phyloP scores from a whole-genome alignment of 1,140 invertebrate genomes.

The Formica selysi region DNA sequence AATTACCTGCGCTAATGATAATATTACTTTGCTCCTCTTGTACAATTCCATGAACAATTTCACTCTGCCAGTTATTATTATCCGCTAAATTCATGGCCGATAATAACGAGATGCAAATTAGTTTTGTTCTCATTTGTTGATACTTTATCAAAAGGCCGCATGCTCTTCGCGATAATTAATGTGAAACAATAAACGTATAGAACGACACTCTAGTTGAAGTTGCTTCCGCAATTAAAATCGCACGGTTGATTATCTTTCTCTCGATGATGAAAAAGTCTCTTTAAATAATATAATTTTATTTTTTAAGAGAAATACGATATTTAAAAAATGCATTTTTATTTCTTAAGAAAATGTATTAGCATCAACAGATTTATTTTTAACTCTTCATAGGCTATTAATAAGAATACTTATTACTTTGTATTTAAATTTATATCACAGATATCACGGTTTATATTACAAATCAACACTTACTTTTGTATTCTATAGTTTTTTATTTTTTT shows the following conservation, averaged over 20 bases:
- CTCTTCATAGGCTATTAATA: too few relatives aligned
- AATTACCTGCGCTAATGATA: slow-evolving; percentile 32
- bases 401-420: slow-evolving; percentile 5
- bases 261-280: too few relatives aligned
- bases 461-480: background rate
- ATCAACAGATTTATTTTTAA: too few relatives aligned
- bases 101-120: slow-evolving; percentile 29
- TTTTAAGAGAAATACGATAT: background rate
- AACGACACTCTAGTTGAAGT: background rate
- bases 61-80: background rate
- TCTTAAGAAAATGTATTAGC: too few relatives aligned
- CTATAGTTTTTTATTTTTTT: background rate
- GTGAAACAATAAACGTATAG: background rate
- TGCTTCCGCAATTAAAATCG: too few relatives aligned
- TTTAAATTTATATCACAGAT: background rate
- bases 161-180: background rate
- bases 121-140: background rate
- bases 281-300: too few relatives aligned
- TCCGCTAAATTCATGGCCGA: background rate
- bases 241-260: too few relatives aligned
- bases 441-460: background rate
- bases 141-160: background rate
- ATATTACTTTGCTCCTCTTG: slow-evolving; percentile 23
- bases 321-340: background rate
- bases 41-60: slow-evolving; percentile 15